These are phyloP conservation scores for Eptesicus fuscus DNA, from an alignment of 2,113 vertebrate genomes.

Conservation along the genomic window DNA sequence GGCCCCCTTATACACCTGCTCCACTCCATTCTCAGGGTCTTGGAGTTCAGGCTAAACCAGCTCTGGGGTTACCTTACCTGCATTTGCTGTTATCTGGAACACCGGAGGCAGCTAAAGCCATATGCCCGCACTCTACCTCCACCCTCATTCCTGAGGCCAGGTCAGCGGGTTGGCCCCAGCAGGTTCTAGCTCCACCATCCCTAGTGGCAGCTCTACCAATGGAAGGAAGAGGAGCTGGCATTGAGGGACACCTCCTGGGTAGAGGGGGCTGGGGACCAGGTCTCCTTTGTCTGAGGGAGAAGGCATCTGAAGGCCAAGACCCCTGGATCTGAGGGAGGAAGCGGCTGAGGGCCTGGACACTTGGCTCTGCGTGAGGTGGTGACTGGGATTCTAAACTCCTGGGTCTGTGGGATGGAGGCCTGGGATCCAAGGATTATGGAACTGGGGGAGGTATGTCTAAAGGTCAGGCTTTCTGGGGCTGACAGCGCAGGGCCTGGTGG, in stretches of 20 bases:
- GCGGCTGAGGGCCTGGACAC: neutral
- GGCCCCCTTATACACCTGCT: neutral
- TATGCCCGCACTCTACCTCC: neutral
- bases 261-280: neutral
- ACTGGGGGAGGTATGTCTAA: no score
- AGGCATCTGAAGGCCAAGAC: neutral
- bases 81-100: neutral
- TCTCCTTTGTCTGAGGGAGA: no score
- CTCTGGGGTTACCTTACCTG: constrained; percentile 1
- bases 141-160: neutral
- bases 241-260: no score
- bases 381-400: no score
- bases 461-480: no score
- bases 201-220: neutral
- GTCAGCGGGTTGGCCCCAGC: neutral
- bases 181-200: neutral
- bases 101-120: neutral
- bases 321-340: neutral
- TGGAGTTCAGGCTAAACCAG: neutral
- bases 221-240: neutral
- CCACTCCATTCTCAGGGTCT: neutral
- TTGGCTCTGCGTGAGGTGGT: neutral
- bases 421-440: no score
- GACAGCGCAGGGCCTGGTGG: no score
- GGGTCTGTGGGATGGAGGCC: no score